Evolutionary conservation across 2,797 vertebrate species (phyloP).

Genomic region (Pseudochirops corinnae): DNA sequence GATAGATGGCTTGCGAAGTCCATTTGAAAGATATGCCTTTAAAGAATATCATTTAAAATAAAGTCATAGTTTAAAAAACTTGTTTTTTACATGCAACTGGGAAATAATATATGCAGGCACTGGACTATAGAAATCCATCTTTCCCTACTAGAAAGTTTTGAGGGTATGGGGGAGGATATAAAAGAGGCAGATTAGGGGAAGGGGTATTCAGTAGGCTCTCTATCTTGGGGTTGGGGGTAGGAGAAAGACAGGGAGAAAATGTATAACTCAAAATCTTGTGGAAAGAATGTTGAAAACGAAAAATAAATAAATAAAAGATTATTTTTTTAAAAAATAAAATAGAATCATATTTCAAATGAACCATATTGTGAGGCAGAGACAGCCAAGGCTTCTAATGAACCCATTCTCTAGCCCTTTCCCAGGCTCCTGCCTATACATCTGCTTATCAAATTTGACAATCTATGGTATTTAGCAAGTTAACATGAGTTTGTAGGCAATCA

Average conservation of each 20-base stretch:
- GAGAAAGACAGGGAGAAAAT: no score
- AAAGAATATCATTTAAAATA: background rate
- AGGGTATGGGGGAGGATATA: no score
- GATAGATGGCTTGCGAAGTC: background rate
- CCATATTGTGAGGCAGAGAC: background rate
- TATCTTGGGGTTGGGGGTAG: no score
- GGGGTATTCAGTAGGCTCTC: no score
- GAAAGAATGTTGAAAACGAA: no score
- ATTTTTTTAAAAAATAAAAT: background rate
- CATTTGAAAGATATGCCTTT: background rate
- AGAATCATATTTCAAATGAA: background rate
- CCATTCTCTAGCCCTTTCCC: background rate
- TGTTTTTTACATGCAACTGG: no score
- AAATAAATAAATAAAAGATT: no score
- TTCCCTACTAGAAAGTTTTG: no score
- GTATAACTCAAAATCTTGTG: no score
- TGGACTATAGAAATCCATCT: no score
- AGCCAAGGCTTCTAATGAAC: background rate
- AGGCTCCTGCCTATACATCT: background rate
- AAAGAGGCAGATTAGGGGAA: no score
- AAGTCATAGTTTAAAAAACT: background rate
- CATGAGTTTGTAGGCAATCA: background rate
- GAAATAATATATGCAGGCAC: no score
- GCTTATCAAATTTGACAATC: background rate
- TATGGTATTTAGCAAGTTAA: background rate